Evolutionary conservation across 2,797 vertebrate genomes (phyloP), one percentile per base, ranked within the genome.

Genomic region (Pseudochirops corinnae): DNA sequence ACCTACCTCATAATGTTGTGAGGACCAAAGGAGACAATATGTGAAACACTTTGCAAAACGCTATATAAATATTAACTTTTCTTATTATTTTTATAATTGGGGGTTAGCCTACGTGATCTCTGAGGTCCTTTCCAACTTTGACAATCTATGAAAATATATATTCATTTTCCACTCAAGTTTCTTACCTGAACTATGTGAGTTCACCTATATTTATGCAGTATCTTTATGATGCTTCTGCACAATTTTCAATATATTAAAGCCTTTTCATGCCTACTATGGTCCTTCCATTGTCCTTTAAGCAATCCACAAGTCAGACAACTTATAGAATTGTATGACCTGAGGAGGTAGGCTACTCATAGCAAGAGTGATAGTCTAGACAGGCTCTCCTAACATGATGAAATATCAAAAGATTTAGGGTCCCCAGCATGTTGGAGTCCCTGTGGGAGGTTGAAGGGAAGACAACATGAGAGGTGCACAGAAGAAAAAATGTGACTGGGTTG

Each of bases 1-100:
- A 82, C 39, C 58, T 92, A 46, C 24, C 55, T 97, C 56, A 93
- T 26, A 95, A 55, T 57, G 14, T 31, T 93, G 3, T 56, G 14
- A 31, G 87, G 9, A 97, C 31, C 91, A 95, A 95, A 55, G 94
- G 56, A 93, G 57, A 12, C 4, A 90, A 95, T 6, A 94, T 0
- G 26, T 33, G 28, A 95, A 90, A 55, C 91, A 3, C 3, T 82
- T 26, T 26, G 9, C 7, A 82, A 82, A 82, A 26, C 0, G 6
- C 39, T 46, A 46, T 46, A 46, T 10, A 13, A 82, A 39, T 39
- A 82, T 82, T 82, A 46, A 39, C 21, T 46, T 87, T 82, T 82
- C 24, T n/a, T n/a, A 67, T 74, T n/a, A 21, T n/a, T 74, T 74
- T 39, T 39, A 87, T 87, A 26, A 87, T 87, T 13, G 18, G 31